Conservation (phyloP, 2,113 vertebrate species). For the Bombycilla garrulus region DNA sequence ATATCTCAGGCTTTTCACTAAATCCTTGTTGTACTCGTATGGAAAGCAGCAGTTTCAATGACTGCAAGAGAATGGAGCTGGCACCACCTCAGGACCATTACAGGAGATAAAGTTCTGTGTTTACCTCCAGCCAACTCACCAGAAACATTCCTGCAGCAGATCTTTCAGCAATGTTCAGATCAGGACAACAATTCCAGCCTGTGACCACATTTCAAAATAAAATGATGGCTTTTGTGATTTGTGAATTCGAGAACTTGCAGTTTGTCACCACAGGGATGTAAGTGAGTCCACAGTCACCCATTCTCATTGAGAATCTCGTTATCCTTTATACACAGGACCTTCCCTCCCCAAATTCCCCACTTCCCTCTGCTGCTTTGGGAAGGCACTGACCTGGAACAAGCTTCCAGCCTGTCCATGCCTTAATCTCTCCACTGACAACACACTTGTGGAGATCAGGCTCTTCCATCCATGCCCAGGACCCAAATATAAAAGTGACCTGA, state of each 20-base stretch:
- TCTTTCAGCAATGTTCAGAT: neutral
- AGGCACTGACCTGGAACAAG: neutral
- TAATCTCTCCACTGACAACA: neutral
- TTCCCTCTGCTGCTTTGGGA: neutral
- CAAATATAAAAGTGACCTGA: slow-evolving; percentile 25
- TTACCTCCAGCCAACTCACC: neutral
- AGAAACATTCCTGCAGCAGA: neutral
- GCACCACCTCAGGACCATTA: neutral
- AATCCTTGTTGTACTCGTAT: neutral
- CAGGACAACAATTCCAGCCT: neutral
- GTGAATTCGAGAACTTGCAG: neutral
- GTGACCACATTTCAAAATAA: neutral
- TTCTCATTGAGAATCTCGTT: neutral
- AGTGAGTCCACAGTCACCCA: neutral
- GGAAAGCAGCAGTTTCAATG: neutral
- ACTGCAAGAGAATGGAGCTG: neutral
- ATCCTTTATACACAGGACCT: fast-evolving
- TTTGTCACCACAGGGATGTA: fast-evolving
- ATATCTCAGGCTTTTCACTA: neutral
- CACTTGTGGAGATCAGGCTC: neutral
- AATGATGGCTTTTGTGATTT: neutral
- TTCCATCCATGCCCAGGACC: neutral
- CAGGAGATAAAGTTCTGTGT: neutral
- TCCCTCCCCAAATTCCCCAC: neutral
- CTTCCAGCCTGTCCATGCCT: neutral